Percentiles rank a stretch among this genome's conserved stretches.
Conservation (phyloP, 2,888 invertebrate species). For the Glaucopsyche alexis region DNA sequence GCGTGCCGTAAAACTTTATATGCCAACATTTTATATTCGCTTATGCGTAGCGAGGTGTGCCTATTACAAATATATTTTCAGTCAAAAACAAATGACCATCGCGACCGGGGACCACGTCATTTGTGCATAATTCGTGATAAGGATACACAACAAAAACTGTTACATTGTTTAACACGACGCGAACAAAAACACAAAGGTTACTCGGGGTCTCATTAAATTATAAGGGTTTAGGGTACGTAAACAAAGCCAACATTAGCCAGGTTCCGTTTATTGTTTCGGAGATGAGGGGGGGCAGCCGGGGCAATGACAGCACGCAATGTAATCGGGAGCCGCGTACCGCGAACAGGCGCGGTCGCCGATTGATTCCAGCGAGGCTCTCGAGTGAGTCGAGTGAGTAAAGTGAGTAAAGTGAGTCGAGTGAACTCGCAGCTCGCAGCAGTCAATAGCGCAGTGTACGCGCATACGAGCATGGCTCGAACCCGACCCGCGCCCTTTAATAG, state of each 20-base stretch:
- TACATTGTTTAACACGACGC: conserved; percentile 23
- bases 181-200: conserved; percentile 41
- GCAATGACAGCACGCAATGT: conserved; percentile 68
- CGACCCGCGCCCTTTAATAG: conserved; percentile 72
- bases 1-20: background rate
- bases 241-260: conserved; percentile 53
- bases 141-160: conserved; percentile 17
- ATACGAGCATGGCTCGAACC: conserved; percentile 42
- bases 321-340: conserved; percentile 54
- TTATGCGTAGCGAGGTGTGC: background rate
- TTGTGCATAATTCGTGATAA: conserved; percentile 1
- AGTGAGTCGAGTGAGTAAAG: conserved; percentile 27
- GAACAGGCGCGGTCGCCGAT: conserved; percentile 46
- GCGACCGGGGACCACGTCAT: background rate
- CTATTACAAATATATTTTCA: background rate
- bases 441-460: conserved; percentile 23
- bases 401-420: conserved; percentile 26
- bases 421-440: conserved; percentile 24
- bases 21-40: conserved; percentile 15
- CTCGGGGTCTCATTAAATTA: conserved; percentile 46
- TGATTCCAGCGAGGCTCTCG: conserved; percentile 38
- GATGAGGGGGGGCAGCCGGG: conserved; percentile 53
- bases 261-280: conserved; percentile 66
- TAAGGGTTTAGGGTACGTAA: conserved; percentile 46
- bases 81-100: background rate